Evolutionary conservation across 2,888 invertebrate species (phyloP).

Genomic region (Gonocerus acuteangulatus): DNA sequence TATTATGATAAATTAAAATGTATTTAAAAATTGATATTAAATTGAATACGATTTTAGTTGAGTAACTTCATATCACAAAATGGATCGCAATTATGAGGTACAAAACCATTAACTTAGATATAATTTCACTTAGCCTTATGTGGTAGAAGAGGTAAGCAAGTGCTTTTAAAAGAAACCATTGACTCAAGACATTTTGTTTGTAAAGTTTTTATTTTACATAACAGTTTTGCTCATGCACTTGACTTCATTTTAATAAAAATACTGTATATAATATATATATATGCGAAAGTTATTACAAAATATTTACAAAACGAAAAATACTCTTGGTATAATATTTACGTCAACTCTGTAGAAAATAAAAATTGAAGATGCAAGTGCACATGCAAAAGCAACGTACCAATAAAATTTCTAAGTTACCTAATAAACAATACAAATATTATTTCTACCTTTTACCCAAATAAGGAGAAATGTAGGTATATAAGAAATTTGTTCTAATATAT

Average conservation of each 20-base stretch:
- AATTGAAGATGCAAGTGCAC: conserved; percentile 27
- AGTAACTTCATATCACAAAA: not conserved
- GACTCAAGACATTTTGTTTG: conserved; percentile 8
- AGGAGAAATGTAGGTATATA: conserved; percentile 28
- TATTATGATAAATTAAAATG: not conserved
- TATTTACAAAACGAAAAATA: conserved; percentile 22
- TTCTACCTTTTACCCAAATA: conserved; percentile 24
- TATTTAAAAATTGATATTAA: too few species aligned
- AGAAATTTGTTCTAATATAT: conserved; percentile 24
- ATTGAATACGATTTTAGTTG: too few species aligned
- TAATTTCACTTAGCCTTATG: conserved; percentile 4
- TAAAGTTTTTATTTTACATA: conserved; percentile 16
- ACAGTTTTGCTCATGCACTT: conserved; percentile 33
- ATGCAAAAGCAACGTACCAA: conserved; percentile 30
- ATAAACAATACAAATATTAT: conserved; percentile 25
- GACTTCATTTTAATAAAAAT: conserved; percentile 19
- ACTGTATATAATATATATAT: conserved; percentile 14
- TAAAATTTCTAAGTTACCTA: conserved; percentile 20
- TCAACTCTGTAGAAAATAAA: conserved; percentile 15
- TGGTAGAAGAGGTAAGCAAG: conserved; percentile 26
- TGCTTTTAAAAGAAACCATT: conserved; percentile 23
- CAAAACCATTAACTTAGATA: not conserved
- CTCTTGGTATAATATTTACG: conserved; percentile 14
- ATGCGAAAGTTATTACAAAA: conserved; percentile 6
- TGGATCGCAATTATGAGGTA: not conserved